These are phyloP conservation scores for Drosophila ercepeae DNA, from an alignment of 1,140 invertebrate genomes.

Conservation along the genomic window DNA sequence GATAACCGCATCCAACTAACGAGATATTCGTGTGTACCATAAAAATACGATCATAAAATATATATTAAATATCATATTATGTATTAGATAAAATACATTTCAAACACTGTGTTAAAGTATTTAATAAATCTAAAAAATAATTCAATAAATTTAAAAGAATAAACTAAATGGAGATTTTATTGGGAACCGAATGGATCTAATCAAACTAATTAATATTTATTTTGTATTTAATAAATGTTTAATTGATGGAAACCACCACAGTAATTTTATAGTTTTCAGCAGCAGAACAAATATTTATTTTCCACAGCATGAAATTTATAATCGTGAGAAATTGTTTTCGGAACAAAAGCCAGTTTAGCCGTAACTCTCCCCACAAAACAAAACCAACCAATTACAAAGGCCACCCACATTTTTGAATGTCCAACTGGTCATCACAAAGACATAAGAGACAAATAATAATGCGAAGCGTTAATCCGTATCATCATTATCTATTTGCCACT, in stretches of 20 bases:
- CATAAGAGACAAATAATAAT: slow-evolving; percentile 52
- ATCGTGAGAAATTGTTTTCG: slow-evolving; percentile 28
- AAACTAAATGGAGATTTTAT: background rate
- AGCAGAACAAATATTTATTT: slow-evolving; percentile 44
- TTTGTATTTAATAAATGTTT: slow-evolving; percentile 25
- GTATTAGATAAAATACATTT: slow-evolving; percentile 76
- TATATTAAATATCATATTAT: slow-evolving; percentile 66
- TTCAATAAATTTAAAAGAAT: slow-evolving; percentile 63
- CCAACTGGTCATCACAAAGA: slow-evolving; percentile 36
- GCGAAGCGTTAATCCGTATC: slow-evolving; percentile 70
- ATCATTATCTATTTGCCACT: slow-evolving; percentile 72
- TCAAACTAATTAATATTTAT: too few relatives aligned
- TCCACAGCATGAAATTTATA: slow-evolving; percentile 40
- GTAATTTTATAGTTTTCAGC: background rate
- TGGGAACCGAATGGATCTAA: too few relatives aligned
- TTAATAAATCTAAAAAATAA: slow-evolving; percentile 70
- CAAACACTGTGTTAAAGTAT: slow-evolving; percentile 82
- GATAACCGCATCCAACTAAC: slow-evolving; percentile 16
- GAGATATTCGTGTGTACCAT: slow-evolving; percentile 57
- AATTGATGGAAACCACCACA: slow-evolving; percentile 2
- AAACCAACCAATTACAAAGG: slow-evolving; percentile 27
- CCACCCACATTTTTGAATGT: slow-evolving; percentile 46
- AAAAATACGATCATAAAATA: slow-evolving; percentile 43
- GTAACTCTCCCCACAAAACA: slow-evolving; percentile 1
- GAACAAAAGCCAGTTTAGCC: slow-evolving; percentile 15